Evolutionary conservation across 2,113 vertebrate species (phyloP).

Genomic region (Phrynocephalus versicolor): DNA sequence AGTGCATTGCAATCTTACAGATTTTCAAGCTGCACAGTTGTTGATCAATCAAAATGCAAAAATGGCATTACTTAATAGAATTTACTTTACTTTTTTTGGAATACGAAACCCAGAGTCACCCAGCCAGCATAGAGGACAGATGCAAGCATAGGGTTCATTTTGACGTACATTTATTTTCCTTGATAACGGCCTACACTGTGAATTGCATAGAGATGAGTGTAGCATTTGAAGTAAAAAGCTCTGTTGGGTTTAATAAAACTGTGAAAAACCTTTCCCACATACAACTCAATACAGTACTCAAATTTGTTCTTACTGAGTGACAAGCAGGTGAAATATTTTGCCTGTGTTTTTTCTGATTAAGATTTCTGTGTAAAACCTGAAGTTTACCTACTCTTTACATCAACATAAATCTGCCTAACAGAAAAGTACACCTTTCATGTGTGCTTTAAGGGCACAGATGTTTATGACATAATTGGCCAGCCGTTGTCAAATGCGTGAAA

Average conservation of each 20-base stretch:
- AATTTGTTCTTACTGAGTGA: too few relatives aligned
- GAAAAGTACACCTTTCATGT: not conserved
- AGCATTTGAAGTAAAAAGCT: not conserved
- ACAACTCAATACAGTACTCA: not conserved
- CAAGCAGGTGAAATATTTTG: not conserved
- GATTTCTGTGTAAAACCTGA: slow-evolving; percentile 1
- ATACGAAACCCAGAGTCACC: too few relatives aligned
- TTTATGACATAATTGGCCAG: not conserved
- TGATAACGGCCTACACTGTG: not conserved
- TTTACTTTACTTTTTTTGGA: too few relatives aligned
- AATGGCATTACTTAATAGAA: not conserved
- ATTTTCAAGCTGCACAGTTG: not conserved
- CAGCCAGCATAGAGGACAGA: not conserved
- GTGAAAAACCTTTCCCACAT: not conserved
- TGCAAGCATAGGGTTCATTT: not conserved
- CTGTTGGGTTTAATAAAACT: not conserved
- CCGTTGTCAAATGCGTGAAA: not conserved
- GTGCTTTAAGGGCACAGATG: not conserved
- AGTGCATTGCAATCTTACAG: not conserved
- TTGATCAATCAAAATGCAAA: not conserved
- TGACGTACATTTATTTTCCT: too few relatives aligned
- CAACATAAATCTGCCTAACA: not conserved
- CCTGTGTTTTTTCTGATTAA: not conserved
- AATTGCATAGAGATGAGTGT: not conserved
- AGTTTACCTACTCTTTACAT: not conserved